A percentile compares a stretch with the other conserved stretches of the same genome.
phyloP scores from a whole-genome alignment of 2,113 vertebrate species.

The Promerops cafer region DNA sequence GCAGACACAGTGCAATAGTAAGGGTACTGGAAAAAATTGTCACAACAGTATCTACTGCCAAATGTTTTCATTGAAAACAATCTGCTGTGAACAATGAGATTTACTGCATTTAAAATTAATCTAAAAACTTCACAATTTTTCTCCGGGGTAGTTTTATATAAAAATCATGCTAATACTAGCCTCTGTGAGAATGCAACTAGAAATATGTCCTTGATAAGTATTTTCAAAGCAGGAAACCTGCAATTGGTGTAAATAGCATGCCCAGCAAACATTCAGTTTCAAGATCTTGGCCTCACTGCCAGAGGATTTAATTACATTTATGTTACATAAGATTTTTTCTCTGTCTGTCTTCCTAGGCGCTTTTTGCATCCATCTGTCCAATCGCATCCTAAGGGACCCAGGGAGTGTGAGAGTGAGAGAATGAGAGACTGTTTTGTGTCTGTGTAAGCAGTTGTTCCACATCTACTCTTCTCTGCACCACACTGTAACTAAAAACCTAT shows the following conservation, averaged over 20 bases:
- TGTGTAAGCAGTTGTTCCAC: constrained; percentile 51
- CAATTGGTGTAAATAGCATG: background rate
- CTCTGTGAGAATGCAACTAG: background rate
- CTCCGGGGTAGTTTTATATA: background rate
- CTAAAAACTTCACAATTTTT: background rate
- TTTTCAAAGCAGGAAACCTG: background rate
- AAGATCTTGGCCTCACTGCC: background rate
- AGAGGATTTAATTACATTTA: background rate
- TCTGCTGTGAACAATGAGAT: background rate
- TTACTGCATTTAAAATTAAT: background rate
- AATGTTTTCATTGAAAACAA: background rate
- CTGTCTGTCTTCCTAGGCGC: background rate
- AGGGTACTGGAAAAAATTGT: background rate
- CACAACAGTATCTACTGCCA: background rate
- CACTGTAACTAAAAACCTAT: constrained; percentile 62
- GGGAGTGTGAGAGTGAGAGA: constrained; percentile 19
- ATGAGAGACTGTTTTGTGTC: constrained; percentile 27
- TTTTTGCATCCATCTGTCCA: constrained; percentile 61
- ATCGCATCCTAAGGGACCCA: constrained; percentile 64
- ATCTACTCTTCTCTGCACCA: constrained; percentile 8
- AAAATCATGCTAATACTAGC: background rate
- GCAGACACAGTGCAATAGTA: background rate
- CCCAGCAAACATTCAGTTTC: background rate
- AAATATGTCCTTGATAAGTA: background rate
- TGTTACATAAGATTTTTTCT: background rate